Conservation (phyloP, 2,888 invertebrate genomes). For the Diadegma fenestrale region DNA sequence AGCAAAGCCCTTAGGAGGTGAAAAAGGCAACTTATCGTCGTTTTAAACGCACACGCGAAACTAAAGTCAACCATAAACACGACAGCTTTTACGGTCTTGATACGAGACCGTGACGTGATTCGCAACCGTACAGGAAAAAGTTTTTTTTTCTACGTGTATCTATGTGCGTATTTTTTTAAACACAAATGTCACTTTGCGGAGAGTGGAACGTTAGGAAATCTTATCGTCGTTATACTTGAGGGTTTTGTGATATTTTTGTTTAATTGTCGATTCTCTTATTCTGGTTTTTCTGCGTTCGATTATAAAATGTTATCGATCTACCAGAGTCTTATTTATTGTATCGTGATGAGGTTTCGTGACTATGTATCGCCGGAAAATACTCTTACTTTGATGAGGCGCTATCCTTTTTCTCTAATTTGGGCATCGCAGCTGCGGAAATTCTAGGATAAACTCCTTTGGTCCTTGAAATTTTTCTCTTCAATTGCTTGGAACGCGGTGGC, state of each 20-base stretch:
- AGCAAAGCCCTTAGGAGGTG: background rate
- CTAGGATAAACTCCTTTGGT: slow-evolving; percentile 64
- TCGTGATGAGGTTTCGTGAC: background rate
- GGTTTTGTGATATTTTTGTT: background rate
- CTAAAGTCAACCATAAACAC: slow-evolving; percentile 50
- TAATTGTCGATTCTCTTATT: background rate
- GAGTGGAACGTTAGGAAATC: background rate
- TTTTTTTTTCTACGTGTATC: background rate
- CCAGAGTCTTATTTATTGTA: background rate
- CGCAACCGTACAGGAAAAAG: slow-evolving; percentile 3
- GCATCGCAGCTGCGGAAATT: slow-evolving; percentile 65
- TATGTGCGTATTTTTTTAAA: background rate
- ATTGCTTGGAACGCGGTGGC: slow-evolving; percentile 23
- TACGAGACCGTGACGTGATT: slow-evolving; percentile 26
- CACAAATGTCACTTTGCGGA: slow-evolving; percentile 30
- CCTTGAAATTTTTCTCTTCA: slow-evolving; percentile 32
- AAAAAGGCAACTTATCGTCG: background rate
- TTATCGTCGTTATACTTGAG: background rate
- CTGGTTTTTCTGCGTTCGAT: background rate
- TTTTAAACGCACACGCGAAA: slow-evolving; percentile 24
- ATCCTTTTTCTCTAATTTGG: slow-evolving; percentile 38
- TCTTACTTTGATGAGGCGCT: slow-evolving; percentile 14
- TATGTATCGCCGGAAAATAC: background rate
- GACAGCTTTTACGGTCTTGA: slow-evolving; percentile 37
- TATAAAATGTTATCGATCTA: background rate